A percentile compares a stretch with the other conserved stretches of the same genome.
These are phyloP conservation scores for Sylvicola cinctus DNA, from an alignment of 2,888 invertebrate genomes.

Conservation along the genomic window DNA sequence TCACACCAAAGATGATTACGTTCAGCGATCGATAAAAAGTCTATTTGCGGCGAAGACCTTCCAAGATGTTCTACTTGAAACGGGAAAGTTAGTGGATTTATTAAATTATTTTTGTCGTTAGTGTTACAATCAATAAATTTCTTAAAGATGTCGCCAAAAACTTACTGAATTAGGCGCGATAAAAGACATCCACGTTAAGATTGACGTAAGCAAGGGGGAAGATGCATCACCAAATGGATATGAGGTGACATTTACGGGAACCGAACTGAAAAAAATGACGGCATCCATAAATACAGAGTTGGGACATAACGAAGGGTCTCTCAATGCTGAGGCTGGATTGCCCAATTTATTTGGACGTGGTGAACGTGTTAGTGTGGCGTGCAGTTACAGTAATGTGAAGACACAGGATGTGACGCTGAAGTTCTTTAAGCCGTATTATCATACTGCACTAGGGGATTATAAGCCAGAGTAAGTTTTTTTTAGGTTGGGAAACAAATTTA, in stretches of 20 bases:
- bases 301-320: constrained; percentile 78
- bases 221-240: not conserved
- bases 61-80: not conserved
- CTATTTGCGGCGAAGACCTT: not conserved
- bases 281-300: constrained; percentile 37
- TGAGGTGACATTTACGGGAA: not conserved
- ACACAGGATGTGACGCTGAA: constrained; percentile 62
- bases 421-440: constrained; percentile 67
- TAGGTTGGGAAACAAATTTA: no score
- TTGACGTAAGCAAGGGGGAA: not conserved
- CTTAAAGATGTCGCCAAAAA: not conserved
- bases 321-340: constrained; percentile 40
- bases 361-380: constrained; percentile 62
- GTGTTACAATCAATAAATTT: not conserved
- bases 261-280: not conserved
- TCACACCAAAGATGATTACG: not conserved
- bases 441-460: constrained; percentile 31
- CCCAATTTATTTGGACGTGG: constrained; percentile 80
- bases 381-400: constrained; percentile 65
- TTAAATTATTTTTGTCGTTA: not conserved
- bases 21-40: not conserved
- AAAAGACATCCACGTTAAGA: not conserved
- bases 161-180: not conserved
- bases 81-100: not conserved
- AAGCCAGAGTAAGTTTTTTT: constrained; percentile 38